Evolutionary conservation across 2,797 vertebrate genomes (phyloP).

Genomic region (Ambastaia sidthimunki): DNA sequence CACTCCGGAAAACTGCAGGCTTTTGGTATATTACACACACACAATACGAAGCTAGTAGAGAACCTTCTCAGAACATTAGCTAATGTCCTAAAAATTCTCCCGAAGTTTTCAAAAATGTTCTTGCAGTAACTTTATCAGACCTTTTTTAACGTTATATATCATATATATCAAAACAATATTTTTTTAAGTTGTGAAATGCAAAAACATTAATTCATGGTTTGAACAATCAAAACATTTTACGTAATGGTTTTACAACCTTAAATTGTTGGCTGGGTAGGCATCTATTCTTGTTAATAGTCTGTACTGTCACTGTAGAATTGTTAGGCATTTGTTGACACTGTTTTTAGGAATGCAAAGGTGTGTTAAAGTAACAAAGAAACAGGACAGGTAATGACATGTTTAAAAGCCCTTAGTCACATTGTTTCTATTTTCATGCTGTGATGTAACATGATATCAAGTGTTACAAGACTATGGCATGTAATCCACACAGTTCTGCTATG

Average conservation of each 20-base stretch:
- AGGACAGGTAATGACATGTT: neutral
- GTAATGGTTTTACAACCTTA: too few relatives aligned
- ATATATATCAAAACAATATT: too few relatives aligned
- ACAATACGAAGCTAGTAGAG: too few relatives aligned
- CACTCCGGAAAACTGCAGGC: conserved; percentile 97
- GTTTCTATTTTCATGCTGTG: neutral
- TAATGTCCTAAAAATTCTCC: too few relatives aligned
- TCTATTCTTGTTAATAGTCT: neutral
- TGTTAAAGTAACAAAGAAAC: neutral
- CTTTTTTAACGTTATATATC: too few relatives aligned
- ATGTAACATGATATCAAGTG: neutral
- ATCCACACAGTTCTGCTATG: neutral
- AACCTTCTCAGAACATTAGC: too few relatives aligned
- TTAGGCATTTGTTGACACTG: neutral
- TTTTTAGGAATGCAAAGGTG: neutral
- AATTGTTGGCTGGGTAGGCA: too few relatives aligned
- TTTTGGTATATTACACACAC: conserved; percentile 79
- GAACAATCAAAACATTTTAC: too few relatives aligned
- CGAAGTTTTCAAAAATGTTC: too few relatives aligned
- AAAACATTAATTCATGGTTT: too few relatives aligned
- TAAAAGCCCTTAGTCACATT: neutral
- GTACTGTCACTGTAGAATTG: neutral
- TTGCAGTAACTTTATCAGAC: too few relatives aligned
- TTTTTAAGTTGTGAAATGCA: too few relatives aligned
- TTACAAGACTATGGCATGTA: neutral